Conservation (phyloP, 23 tunicate genomes). For the Styela plicata region DNA sequence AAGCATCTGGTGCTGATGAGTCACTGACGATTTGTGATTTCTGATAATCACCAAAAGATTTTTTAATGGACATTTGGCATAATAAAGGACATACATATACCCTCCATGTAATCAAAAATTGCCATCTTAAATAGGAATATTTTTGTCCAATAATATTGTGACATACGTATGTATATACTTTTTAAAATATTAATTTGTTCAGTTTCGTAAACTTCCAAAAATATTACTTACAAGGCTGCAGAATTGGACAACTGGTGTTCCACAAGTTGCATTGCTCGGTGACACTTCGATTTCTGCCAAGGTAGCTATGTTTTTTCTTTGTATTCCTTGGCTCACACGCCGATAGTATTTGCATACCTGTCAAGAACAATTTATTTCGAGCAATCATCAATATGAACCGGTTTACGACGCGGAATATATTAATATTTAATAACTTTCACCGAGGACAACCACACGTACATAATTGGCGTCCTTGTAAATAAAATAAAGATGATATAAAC, state of each 20-base stretch:
- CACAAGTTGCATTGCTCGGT: slow-evolving; percentile 67
- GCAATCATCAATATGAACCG: neutral
- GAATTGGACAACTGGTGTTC: slow-evolving; percentile 34
- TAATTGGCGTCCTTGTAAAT: neutral
- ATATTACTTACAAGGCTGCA: slow-evolving; percentile 56
- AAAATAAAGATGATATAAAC: neutral
- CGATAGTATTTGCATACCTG: neutral
- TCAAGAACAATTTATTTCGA: neutral
- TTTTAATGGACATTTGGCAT: no score
- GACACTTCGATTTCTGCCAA: slow-evolving; percentile 38
- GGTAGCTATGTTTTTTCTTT: slow-evolving; percentile 29
- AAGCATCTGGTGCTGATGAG: no score
- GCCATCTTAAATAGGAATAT: no score
- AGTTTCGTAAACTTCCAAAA: no score
- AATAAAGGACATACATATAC: no score
- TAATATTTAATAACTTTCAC: neutral
- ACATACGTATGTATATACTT: no score
- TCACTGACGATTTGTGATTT: no score
- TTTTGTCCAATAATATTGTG: no score
- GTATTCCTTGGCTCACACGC: slow-evolving; percentile 53
- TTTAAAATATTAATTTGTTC: no score
- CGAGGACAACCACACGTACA: neutral
- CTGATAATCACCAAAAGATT: no score
- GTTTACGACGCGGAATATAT: neutral
- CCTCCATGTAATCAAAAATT: no score